Evolutionary conservation across 2,797 vertebrate genomes (phyloP), one percentile per base, ranked within the genome.

Genomic region (Xyrichtys novacula): DNA sequence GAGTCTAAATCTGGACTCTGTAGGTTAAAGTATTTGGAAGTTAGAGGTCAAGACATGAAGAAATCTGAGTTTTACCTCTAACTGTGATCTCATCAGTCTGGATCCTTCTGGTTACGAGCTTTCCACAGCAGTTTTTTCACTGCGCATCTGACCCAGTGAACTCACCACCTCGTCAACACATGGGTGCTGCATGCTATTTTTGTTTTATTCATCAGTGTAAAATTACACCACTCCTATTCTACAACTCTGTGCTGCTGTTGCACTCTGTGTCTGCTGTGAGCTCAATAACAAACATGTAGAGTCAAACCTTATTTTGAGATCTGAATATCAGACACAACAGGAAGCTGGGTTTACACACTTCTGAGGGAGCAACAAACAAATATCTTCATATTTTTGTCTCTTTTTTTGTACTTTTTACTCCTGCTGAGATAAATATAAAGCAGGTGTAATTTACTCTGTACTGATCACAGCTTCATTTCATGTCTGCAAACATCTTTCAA

Each of bases 111-210:
- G 42, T 46, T 31, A 20, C 47, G 52, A 14, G 7, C 15, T 23
- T 20, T 39, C 46, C 17, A 40, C 29, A 52, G 19, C 14, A 20
- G 34, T 36, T 25, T 26, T 22, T 54, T 47, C 28, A 23, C 40
- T 48, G 38, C 22, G 47, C 34, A 6, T 48, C 52, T 26, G 42
- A 47, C 19, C 12, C 32, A 22, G 9, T 46, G 31, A 57, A 26
- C 59, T 52, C 20, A 10, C 17, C 22, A 11, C 26, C 17, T 32
- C 0, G 32, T 50, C 1, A n/a, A 62, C 25, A 28, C 54, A 65
- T 66, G 77, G 63, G 55, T 55, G 58, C 67, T 43, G 52, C 47
- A 2, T 16, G 44, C 36, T 78, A 44, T 72, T 80, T 80, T 61
- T 60, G 38, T 49, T 36, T 47, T 43, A 43, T 48, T 52, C 32